Base-by-base conservation (phyloP, 2,888 invertebrate genomes). In the Carpatolechia fugitivella region DNA sequence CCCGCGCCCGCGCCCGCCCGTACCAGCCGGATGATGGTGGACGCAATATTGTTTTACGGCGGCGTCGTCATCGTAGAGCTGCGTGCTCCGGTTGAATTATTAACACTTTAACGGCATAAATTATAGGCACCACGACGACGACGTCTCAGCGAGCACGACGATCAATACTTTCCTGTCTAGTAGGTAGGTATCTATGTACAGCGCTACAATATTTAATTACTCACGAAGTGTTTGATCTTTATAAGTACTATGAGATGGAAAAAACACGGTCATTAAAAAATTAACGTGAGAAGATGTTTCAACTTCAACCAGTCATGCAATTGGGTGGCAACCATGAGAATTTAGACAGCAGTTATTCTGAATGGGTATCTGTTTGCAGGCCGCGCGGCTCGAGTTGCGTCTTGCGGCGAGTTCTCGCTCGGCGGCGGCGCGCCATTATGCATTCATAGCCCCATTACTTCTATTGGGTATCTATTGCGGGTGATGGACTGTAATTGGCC, bases 381-480 rank as follows among this genome's bases (percentile, higher is more conserved):
- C n/a, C n/a, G n/a, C n/a, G n/a, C n/a, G n/a, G n/a, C n/a, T n/a
- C n/a, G n/a, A n/a, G n/a, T n/a, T n/a, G n/a, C n/a, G n/a, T n/a
- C n/a, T n/a, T n/a, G n/a, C n/a, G n/a, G n/a, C n/a, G n/a, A n/a
- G n/a, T n/a, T n/a, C n/a, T n/a, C n/a, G n/a, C n/a, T 24, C 24
- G 24, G 3, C 24, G 44, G 1, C 24, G 20, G 38, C 36, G 36
- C 36, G 18, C 40, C 29, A 29, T 44, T 44, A 44, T 13, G 24
- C 44, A 44, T 44, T 44, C 44, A 24, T 44, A 44, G 44, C 44
- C 11, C 44, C 44, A 44, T 44, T 44, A 44, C 44, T n/a, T 13
- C 20, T 44, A 29, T 29, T 29, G 44, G 44, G 24, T 24, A 44
- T 44, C 44, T 44, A 44, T 44, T 24, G 24, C 24, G 2, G 20